These are phyloP conservation scores for Schizopygopsis pylzovi DNA, from an alignment of 2,797 vertebrate genomes.

Conservation along the genomic window DNA sequence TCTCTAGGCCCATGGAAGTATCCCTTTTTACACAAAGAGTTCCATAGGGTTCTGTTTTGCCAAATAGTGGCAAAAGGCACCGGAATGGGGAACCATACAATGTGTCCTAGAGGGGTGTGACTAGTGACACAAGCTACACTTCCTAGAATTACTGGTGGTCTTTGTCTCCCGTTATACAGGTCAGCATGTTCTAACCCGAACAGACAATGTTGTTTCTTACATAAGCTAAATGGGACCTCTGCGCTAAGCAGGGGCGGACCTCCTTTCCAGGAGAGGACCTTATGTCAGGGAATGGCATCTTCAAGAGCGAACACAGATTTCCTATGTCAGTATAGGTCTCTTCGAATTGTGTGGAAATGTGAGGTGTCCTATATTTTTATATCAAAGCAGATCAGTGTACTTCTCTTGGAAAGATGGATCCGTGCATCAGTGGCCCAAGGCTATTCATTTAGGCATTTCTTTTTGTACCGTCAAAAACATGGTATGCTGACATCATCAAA, in stretches of 20 bases:
- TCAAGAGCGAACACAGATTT: not conserved
- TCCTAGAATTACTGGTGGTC: not conserved
- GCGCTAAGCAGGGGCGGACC: not conserved
- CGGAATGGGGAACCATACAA: not conserved
- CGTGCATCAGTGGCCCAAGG: not conserved
- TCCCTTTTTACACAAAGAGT: not conserved
- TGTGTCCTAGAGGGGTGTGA: not conserved
- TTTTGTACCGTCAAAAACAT: not conserved
- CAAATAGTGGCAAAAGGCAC: not conserved
- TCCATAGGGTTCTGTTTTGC: not conserved
- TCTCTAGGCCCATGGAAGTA: not conserved
- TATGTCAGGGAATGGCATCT: not conserved
- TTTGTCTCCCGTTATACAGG: not conserved
- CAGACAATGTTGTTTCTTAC: not conserved
- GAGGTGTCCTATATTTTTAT: constrained; percentile 5
- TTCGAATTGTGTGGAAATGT: not conserved
- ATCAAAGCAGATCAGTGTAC: not conserved
- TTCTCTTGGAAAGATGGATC: not conserved
- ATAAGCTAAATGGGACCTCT: not conserved
- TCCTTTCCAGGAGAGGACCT: not conserved
- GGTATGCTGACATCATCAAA: not conserved
- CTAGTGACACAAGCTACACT: constrained; percentile 5
- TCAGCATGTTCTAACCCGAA: not conserved
- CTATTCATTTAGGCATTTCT: not conserved
- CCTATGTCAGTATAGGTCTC: not conserved